phyloP scores from a whole-genome alignment of 2,888 invertebrate genomes.

The Poecilobothrus nobilitatus region DNA sequence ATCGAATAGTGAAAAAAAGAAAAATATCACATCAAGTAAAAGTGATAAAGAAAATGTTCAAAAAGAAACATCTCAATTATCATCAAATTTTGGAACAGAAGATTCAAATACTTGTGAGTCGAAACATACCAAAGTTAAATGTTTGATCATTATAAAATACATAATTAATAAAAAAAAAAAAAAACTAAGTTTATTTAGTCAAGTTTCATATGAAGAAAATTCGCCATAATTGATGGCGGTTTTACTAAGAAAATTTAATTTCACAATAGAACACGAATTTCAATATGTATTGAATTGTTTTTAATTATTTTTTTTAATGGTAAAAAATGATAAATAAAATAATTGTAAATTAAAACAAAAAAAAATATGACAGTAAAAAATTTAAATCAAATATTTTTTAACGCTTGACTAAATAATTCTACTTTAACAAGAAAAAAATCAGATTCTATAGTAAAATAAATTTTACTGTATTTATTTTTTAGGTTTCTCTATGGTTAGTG shows the following conservation, averaged over 20 bases:
- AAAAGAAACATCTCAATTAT: conserved; percentile 66
- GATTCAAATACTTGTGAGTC: conserved; percentile 80
- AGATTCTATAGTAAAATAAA: no score
- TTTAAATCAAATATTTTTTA: no score
- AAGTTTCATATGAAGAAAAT: background rate
- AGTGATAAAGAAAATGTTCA: conserved; percentile 73
- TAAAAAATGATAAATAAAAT: no score
- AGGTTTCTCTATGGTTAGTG: conserved; percentile 87
- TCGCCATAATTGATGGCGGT: background rate
- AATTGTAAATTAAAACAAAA: no score
- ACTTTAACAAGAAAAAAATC: no score
- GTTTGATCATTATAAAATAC: conserved; percentile 9
- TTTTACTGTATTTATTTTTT: conserved; percentile 29
- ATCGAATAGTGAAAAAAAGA: conserved; percentile 69
- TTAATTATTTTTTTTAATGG: no score
- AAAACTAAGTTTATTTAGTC: background rate
- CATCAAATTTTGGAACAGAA: conserved; percentile 67
- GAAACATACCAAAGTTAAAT: conserved; percentile 11
- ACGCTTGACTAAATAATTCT: no score
- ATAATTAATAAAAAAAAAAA: background rate
- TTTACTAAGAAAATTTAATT: no score
- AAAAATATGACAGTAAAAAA: no score
- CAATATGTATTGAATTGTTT: no score
- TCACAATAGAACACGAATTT: no score
- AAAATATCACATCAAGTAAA: conserved; percentile 54